Conservation (phyloP, 2,113 vertebrate species). For the Euleptes europaea region DNA sequence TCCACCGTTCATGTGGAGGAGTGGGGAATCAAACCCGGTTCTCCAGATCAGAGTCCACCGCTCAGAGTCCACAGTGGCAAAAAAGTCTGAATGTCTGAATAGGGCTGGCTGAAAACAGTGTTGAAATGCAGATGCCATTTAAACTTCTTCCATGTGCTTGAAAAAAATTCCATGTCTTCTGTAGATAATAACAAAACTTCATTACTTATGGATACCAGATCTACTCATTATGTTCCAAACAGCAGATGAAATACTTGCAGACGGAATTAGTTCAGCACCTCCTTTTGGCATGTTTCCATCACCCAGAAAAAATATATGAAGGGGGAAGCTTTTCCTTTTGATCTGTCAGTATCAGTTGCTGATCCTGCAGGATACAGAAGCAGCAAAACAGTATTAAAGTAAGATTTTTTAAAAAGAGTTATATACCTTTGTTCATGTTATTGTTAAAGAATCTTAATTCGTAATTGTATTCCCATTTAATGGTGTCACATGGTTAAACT, state of each 20-base stretch:
- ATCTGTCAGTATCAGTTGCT: background rate
- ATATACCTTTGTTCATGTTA: background rate
- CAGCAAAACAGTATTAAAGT: background rate
- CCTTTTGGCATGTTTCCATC: background rate
- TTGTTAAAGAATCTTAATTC: no score
- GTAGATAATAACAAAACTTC: background rate
- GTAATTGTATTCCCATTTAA: no score
- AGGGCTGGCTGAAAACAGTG: background rate
- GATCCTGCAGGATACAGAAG: background rate
- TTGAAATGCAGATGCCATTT: background rate
- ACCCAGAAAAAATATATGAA: constrained; percentile 1
- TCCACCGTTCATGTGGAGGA: no score
- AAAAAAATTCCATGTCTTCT: background rate
- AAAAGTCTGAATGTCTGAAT: no score
- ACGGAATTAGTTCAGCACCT: background rate
- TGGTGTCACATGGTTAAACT: background rate
- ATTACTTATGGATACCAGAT: background rate
- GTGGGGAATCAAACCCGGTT: no score
- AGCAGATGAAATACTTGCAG: background rate
- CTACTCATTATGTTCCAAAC: constrained; percentile 24
- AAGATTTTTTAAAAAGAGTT: background rate
- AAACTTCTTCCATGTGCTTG: background rate
- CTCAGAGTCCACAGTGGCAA: no score
- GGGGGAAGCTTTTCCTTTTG: constrained; percentile 4
- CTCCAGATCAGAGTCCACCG: no score